A percentile compares a stretch with the other conserved stretches of the same genome.
Evolutionary conservation across 2,888 invertebrate species (phyloP).

Genomic region (Bellardia bayeri): DNA sequence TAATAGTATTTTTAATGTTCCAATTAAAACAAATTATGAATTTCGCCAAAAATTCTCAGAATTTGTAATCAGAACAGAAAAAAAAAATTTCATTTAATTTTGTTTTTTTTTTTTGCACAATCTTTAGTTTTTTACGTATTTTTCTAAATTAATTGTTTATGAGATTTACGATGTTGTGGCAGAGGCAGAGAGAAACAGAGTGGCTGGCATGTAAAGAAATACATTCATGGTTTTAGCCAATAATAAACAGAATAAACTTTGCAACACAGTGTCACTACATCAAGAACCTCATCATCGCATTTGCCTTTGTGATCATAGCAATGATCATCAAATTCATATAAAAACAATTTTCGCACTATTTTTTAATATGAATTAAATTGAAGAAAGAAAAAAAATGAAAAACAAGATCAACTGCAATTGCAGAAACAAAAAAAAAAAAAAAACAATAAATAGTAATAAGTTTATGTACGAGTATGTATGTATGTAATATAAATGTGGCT

Average conservation of each 20-base stretch:
- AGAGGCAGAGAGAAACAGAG: slow-evolving; percentile 4
- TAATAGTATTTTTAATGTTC: slow-evolving; percentile 68
- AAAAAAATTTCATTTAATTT: slow-evolving; percentile 49
- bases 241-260: slow-evolving; percentile 53
- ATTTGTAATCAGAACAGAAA: slow-evolving; percentile 68
- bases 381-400: slow-evolving; percentile 32
- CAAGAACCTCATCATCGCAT: slow-evolving; percentile 14
- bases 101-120: neutral
- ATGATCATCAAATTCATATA: slow-evolving; percentile 3
- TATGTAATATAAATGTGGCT: slow-evolving; percentile 12
- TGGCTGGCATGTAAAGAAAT: slow-evolving; percentile 19
- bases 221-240: slow-evolving; percentile 54
- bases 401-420: slow-evolving; percentile 26
- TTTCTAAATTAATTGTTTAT: slow-evolving; percentile 73
- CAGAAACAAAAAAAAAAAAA: slow-evolving; percentile 35
- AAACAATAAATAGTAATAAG: slow-evolving; percentile 6
- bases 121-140: slow-evolving; percentile 48
- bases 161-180: slow-evolving; percentile 56
- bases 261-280: slow-evolving; percentile 46
- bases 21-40: slow-evolving; percentile 72
- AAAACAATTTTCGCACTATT: slow-evolving; percentile 68
- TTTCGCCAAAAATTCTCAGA: slow-evolving; percentile 71
- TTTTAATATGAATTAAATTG: slow-evolving; percentile 70
- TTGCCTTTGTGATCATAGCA: slow-evolving; percentile 1
- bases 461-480: slow-evolving; percentile 1